Base-by-base conservation (phyloP, 2,797 vertebrate species). In the Miopithecus talapoin region DNA sequence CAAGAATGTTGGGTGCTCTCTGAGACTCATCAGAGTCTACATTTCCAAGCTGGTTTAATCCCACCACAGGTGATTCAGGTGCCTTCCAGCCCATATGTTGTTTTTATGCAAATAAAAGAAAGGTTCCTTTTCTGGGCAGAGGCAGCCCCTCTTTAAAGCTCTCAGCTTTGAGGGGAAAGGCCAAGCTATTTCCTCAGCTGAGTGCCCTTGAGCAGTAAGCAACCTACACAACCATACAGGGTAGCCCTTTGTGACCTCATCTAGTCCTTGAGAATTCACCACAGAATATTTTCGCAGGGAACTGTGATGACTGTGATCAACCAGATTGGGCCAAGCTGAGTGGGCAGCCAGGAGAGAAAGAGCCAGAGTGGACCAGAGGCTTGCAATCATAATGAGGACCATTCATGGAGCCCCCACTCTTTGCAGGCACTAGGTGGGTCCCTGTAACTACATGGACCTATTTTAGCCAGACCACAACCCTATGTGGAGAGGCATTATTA, bases 81-180 rank as follows among this genome's bases (percentile, higher is more conserved):
- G 41, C 68, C 39, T 96, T 88, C n/a, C 33, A 50, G 72, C 19
- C 75, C 36, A 4, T 14, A 2, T 2, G 46, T 13, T 28, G 43
- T 68, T 74, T 68, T 84, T 59, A 72, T 16, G 48, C n/a, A 81
- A 83, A 53, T 59, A 72, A 79, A 70, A 43, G 41, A 89, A 78
- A 48, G 17, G 5, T 2, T 2, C 21, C 55, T 48, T 53, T 33
- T 85, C 46, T 14, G 55, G 28, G 39, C n/a, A 36, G 36, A 57
- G 53, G 53, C 3, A 59, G 30, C 30, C 4, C 48, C 22, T 41
- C n/a, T 57, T 30, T 36, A 26, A 53, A 87, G 79, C 24, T 64
- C 46, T 36, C 16, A n/a, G 78, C 88, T 50, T 55, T 39, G 76
- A 30, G 26, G 22, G 5, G n/a, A 17, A 48, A 41, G 70, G 50